These are phyloP conservation scores for Puffinus mauretanicus DNA, from an alignment of 2,113 vertebrate genomes.

Conservation along the genomic window DNA sequence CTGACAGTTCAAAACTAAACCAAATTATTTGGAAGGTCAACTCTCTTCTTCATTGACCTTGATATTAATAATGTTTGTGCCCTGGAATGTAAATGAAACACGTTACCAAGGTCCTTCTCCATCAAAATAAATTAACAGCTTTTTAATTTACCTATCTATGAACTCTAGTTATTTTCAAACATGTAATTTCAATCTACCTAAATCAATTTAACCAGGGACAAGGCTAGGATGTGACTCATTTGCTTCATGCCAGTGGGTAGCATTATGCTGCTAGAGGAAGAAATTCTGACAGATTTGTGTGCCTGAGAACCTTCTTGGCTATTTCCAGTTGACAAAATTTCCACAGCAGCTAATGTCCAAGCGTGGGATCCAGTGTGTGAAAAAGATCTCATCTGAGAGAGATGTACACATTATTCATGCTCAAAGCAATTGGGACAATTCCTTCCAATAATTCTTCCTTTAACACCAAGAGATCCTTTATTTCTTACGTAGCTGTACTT, in stretches of 20 bases:
- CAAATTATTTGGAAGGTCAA: constrained; percentile 52
- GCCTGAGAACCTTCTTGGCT: constrained; percentile 13
- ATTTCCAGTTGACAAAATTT: constrained; percentile 57
- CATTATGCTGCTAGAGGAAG: constrained; percentile 24
- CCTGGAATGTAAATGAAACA: constrained; percentile 52
- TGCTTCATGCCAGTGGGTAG: constrained; percentile 46
- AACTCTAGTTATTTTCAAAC: constrained; percentile 68
- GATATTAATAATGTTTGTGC: constrained; percentile 52
- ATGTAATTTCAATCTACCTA: constrained; percentile 59
- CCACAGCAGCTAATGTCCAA: not conserved
- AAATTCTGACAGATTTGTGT: constrained; percentile 54
- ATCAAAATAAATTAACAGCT: constrained; percentile 64
- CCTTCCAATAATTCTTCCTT: not conserved
- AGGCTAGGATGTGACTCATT: constrained; percentile 56
- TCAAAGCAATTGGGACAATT: not conserved
- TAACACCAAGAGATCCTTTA: not conserved
- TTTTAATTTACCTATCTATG: constrained; percentile 60
- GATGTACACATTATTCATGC: not conserved
- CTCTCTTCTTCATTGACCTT: constrained; percentile 28
- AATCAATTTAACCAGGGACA: constrained; percentile 62
- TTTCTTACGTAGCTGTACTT: not conserved
- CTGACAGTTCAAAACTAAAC: constrained; percentile 59
- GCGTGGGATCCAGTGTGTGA: not conserved
- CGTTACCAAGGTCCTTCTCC: not conserved
- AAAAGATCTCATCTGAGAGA: not conserved